Evolutionary conservation across 2,888 invertebrate genomes (phyloP).

Genomic region (Drosophila meridiana): DNA sequence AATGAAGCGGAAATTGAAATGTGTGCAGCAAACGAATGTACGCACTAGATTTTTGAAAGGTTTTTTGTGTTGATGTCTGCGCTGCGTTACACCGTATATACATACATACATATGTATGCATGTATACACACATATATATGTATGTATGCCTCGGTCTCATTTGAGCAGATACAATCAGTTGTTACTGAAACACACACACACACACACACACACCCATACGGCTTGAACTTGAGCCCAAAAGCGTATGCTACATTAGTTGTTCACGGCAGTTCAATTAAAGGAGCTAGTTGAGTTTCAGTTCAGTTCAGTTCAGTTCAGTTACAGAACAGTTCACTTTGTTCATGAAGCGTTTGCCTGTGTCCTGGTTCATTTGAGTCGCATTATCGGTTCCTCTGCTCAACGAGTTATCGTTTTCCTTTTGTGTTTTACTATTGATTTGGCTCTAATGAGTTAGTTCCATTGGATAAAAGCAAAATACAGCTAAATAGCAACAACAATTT

Average conservation of each 20-base stretch:
- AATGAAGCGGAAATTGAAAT: constrained; percentile 78
- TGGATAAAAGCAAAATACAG: not conserved
- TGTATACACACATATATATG: constrained; percentile 19
- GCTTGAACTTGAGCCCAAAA: constrained; percentile 34
- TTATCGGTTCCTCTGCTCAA: not conserved
- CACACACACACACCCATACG: not conserved
- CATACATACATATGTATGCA: constrained; percentile 21
- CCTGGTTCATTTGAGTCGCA: not conserved
- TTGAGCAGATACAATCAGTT: constrained; percentile 23
- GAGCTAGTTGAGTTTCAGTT: not conserved
- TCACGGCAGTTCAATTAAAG: not conserved
- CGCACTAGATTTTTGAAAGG: constrained; percentile 70
- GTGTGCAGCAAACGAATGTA: constrained; percentile 58
- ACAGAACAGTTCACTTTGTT: not conserved
- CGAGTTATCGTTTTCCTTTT: not conserved
- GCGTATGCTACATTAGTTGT: constrained; percentile 8
- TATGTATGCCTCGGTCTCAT: constrained; percentile 22
- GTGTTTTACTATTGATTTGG: not conserved
- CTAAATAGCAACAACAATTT: not conserved
- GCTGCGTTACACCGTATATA: constrained; percentile 1
- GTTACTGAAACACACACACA: constrained; percentile 1
- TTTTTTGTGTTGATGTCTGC: constrained; percentile 67
- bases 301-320: not conserved
- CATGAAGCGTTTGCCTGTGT: not conserved
- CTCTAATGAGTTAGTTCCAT: too few species aligned